These are phyloP conservation scores for Ormia ochracea DNA, from an alignment of 2,888 invertebrate species.

Conservation along the genomic window DNA sequence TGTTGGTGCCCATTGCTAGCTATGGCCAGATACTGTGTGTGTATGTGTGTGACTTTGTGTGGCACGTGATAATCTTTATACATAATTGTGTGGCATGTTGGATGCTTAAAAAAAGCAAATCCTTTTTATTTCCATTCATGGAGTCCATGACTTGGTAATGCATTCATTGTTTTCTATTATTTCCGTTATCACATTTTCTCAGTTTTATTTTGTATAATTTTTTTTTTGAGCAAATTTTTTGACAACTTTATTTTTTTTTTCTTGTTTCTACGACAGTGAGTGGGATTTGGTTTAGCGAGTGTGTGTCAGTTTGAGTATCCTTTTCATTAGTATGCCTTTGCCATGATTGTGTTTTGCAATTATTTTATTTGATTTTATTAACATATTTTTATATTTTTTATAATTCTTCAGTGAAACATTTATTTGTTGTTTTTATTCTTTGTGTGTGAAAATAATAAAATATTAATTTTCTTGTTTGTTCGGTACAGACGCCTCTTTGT, in stretches of 20 bases:
- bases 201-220: constrained; percentile 31
- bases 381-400: constrained; percentile 67
- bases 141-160: constrained; percentile 62
- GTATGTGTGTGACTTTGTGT: constrained; percentile 4
- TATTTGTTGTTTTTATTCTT: constrained; percentile 62
- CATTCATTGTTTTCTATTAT: constrained; percentile 63
- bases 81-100: constrained; percentile 25
- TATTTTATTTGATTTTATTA: constrained; percentile 66
- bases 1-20: constrained; percentile 27
- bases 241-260: constrained; percentile 56
- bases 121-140: constrained; percentile 29
- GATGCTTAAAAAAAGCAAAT: not conserved
- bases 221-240: constrained; percentile 46
- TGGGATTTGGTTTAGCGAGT: constrained; percentile 44
- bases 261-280: constrained; percentile 45
- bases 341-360: constrained; percentile 64
- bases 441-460: constrained; percentile 71
- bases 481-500: constrained; percentile 42
- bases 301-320: constrained; percentile 36
- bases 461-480: constrained; percentile 74
- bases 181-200: constrained; percentile 58
- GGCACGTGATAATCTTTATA: constrained; percentile 59
- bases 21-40: constrained; percentile 15
- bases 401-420: constrained; percentile 66
- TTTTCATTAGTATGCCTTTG: constrained; percentile 62